Percentiles rank a stretch among this genome's conserved stretches.
These are phyloP conservation scores for Hypanus sabinus DNA, from an alignment of 2,113 vertebrate species.

Conservation along the genomic window DNA sequence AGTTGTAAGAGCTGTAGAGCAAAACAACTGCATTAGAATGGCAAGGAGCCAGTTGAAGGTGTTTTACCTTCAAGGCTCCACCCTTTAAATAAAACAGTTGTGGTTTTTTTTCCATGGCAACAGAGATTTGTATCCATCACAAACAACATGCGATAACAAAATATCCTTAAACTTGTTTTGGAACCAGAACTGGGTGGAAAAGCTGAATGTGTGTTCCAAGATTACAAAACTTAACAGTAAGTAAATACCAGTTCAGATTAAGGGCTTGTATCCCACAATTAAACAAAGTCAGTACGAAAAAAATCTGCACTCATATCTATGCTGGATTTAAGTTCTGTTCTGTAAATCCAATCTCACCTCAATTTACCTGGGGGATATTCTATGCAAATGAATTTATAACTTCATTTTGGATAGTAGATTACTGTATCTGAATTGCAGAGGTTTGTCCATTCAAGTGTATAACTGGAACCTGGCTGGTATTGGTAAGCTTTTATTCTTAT, in stretches of 20 bases:
- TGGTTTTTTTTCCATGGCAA: not conserved
- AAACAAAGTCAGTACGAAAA: not conserved
- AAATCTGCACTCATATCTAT: not conserved
- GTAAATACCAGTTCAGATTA: not conserved
- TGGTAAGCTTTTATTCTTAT: not conserved
- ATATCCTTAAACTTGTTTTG: slow-evolving; percentile 21
- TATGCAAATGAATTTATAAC: not conserved
- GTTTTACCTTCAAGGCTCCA: not conserved
- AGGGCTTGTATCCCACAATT: not conserved
- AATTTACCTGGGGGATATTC: not conserved
- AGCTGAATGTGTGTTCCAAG: not conserved
- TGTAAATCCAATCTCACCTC: not conserved
- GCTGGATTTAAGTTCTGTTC: not conserved
- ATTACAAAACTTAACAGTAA: not conserved
- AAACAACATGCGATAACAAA: slow-evolving; percentile 8
- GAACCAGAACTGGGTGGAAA: not conserved
- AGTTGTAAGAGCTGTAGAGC: not conserved
- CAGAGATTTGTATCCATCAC: not conserved
- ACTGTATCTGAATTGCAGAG: not conserved
- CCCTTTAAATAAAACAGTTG: not conserved
- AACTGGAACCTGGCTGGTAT: no score
- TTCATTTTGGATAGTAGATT: not conserved
- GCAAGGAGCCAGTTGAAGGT: not conserved
- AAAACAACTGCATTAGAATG: not conserved
- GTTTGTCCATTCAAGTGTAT: no score